phyloP scores from a whole-genome alignment of 2,797 vertebrate genomes.

The Rhinella marina region DNA sequence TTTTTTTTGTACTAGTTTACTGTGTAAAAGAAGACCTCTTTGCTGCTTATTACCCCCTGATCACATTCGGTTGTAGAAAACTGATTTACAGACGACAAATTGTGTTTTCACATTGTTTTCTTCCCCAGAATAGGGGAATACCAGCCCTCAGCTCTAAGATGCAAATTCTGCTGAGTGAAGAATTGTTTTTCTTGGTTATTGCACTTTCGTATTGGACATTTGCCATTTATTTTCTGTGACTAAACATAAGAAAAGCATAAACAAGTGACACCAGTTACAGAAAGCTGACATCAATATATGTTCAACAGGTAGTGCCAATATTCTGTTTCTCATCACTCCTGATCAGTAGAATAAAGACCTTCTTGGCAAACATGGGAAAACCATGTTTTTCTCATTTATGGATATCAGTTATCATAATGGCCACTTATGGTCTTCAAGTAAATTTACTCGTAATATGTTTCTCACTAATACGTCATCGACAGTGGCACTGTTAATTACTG shows the following conservation, averaged over 20 bases:
- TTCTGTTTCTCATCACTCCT: too few species aligned
- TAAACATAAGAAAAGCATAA: neutral
- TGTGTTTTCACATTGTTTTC: neutral
- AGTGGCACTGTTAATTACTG: too few species aligned
- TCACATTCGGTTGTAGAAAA: neutral
- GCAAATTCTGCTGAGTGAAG: neutral
- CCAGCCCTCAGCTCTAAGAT: neutral
- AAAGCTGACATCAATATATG: neutral
- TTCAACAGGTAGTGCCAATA: too few species aligned
- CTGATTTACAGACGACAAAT: neutral
- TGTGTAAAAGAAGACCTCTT: neutral
- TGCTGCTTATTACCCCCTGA: neutral
- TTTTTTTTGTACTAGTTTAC: too few species aligned
- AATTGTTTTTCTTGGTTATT: neutral
- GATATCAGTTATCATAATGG: too few species aligned
- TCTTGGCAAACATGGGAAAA: too few species aligned
- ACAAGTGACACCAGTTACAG: neutral
- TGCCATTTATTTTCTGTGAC: neutral
- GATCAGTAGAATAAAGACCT: too few species aligned
- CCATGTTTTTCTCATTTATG: too few species aligned
- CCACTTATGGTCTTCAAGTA: too few species aligned
- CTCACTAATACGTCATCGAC: too few species aligned
- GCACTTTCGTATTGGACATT: neutral
- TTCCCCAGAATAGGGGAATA: neutral
- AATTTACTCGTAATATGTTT: too few species aligned